Evolutionary conservation across 2,113 vertebrate species (phyloP), one percentile per base, ranked within the genome.

Genomic region (Terrapene triunguis): DNA sequence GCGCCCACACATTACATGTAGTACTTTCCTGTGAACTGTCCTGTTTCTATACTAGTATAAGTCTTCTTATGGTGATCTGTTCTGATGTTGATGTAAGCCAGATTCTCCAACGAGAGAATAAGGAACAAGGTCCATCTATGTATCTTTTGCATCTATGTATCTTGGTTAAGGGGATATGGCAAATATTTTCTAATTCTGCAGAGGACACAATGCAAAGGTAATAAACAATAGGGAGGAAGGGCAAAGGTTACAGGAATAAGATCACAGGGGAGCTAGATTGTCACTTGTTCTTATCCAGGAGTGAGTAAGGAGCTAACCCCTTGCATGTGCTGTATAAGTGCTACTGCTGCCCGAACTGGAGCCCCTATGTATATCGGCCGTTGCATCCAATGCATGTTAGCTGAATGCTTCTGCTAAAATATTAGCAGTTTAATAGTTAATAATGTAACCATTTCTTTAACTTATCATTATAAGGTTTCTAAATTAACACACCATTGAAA

Each of bases 401-500:
- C 78, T 89, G 53, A 54, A 50, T 79, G 44, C 27, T 88, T 88
- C 29, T 83, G 86, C 80, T 44, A 80, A 25, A 25, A 35, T 32
- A 29, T 53, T 89, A 85, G 72, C 55, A 55, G 50, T 50, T 42
- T 86, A 90, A 80, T 35, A 85, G 95, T 92, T 95, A 92, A 62
- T 29, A 62, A 89, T 44, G 25, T 6, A 55, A 47, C 32, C 69
- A 80, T 51, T 35, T 62, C 38, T 85, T 5, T 80, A 85, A 82
- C 3, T 42, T 65, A 91, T 95, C 94, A 95, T 95, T 96, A 90
- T 42, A 88, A 78, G 44, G 72, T 48, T 89, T 96, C 97, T 89
- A 80, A 95, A 85, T 90, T 89, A 94, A 89, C 80, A 13, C 85
- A 62, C 51, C 38, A 27, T 22, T 76, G 72, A 76, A 76, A 47